A percentile compares a stretch with the other conserved stretches of the same genome.
phyloP scores from a whole-genome alignment of 1,140 invertebrate species.

The Zaprionus capensis region DNA sequence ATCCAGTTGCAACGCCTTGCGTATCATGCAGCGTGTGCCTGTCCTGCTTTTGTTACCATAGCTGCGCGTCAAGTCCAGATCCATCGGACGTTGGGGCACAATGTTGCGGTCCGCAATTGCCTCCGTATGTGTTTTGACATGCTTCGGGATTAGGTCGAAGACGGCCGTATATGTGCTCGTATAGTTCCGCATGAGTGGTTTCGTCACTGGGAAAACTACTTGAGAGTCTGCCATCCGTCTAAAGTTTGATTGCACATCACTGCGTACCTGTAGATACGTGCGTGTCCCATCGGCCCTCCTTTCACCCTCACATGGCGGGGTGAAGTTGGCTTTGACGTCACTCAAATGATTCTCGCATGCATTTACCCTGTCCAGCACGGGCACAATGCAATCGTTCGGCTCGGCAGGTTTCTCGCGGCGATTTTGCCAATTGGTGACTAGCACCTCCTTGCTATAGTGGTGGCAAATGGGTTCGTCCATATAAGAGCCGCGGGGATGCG shows the following conservation, averaged over 20 bases:
- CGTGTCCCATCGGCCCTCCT: background rate
- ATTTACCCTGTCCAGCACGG: conserved; percentile 16
- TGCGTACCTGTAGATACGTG: background rate
- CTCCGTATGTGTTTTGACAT: background rate
- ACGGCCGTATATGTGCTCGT: conserved; percentile 33
- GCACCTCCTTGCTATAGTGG: conserved; percentile 33
- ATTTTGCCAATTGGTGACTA: conserved; percentile 37
- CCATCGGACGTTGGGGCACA: background rate
- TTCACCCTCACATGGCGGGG: background rate
- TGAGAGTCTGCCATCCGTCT: conserved; percentile 13
- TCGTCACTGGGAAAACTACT: conserved; percentile 12
- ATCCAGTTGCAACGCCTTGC: background rate
- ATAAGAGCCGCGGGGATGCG: conserved; percentile 22
- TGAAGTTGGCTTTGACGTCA: conserved; percentile 3
- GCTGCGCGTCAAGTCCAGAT: conserved; percentile 28
- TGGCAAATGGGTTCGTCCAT: conserved; percentile 19
- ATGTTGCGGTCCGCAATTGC: background rate
- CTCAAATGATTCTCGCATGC: conserved; percentile 8
- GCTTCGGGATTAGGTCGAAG: conserved; percentile 22
- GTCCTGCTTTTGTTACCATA: conserved; percentile 36
- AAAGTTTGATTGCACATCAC: conserved; percentile 8
- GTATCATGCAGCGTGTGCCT: background rate
- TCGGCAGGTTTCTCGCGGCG: background rate
- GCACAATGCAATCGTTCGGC: conserved; percentile 25
- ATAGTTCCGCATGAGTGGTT: conserved; percentile 10